phyloP scores from a whole-genome alignment of 2,113 vertebrate genomes.

The Oenanthe oenanthe region DNA sequence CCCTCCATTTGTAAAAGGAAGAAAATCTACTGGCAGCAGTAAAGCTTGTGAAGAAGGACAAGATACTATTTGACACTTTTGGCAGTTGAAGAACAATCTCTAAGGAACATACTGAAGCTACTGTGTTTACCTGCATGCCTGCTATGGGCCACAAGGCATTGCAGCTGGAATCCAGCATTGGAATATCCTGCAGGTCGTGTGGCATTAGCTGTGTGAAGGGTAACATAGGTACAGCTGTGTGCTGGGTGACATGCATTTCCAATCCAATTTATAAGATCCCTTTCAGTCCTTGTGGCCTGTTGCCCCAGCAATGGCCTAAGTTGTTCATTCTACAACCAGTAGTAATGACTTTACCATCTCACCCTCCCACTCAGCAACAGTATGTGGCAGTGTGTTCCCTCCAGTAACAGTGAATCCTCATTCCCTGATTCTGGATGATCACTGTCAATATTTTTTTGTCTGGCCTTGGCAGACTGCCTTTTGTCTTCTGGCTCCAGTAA shows the following conservation, averaged over 20 bases:
- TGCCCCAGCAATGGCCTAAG: not conserved
- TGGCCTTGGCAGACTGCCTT: slow-evolving; percentile 50
- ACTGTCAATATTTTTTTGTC: slow-evolving; percentile 41
- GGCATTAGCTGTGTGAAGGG: not conserved
- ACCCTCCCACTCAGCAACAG: not conserved
- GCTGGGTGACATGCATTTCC: not conserved
- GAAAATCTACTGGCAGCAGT: not conserved
- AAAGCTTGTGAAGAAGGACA: not conserved
- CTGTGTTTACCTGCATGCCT: rapidly evolving
- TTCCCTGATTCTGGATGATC: slow-evolving; percentile 29
- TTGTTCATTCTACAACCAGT: not conserved
- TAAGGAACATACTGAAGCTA: not conserved
- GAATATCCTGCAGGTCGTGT: not conserved
- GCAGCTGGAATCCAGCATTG: not conserved
- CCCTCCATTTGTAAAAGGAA: not conserved
- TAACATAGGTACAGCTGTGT: not conserved
- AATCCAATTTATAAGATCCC: not conserved
- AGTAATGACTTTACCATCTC: not conserved
- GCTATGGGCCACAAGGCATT: rapidly evolving
- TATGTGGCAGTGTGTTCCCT: slow-evolving; percentile 1
- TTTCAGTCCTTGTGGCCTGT: not conserved
- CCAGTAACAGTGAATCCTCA: slow-evolving; percentile 18
- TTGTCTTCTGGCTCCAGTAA: slow-evolving; percentile 7
- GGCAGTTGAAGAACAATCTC: not conserved
- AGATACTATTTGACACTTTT: not conserved